Evolutionary conservation across 1,140 invertebrate species (phyloP).

Genomic region (Triops longicaudatus): DNA sequence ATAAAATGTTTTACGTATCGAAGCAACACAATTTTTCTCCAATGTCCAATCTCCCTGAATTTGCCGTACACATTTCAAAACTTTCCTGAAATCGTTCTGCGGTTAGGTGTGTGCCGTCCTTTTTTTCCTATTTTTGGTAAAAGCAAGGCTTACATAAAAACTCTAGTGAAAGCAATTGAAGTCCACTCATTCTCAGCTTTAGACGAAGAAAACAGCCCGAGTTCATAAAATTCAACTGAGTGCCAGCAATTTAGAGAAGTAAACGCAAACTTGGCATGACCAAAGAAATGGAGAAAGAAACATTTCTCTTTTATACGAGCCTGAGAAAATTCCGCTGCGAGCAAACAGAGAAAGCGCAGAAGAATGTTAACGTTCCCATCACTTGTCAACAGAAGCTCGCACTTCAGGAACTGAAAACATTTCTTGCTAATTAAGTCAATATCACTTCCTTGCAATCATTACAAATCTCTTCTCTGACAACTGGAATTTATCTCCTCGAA

Average conservation of each 20-base stretch:
- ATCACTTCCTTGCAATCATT: neutral
- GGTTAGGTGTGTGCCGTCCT: neutral
- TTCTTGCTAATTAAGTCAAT: neutral
- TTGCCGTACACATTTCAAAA: no score
- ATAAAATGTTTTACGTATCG: no score
- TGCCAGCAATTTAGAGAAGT: neutral
- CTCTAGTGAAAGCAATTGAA: neutral
- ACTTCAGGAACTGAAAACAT: neutral
- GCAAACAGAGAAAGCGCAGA: neutral
- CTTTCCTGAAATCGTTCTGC: no score
- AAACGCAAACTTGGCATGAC: conserved; percentile 6
- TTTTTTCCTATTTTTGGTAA: neutral
- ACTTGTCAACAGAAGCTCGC: neutral
- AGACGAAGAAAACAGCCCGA: neutral
- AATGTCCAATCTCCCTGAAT: no score
- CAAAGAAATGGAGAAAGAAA: neutral
- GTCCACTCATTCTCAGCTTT: neutral
- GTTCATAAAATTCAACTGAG: neutral
- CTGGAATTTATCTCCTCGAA: neutral
- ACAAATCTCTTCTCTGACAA: neutral
- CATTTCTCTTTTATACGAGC: neutral
- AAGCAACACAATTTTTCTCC: no score
- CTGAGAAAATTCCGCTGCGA: neutral
- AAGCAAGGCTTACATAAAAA: neutral
- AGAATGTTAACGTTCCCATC: neutral